Conservation (phyloP, 23 tunicate species). For the Pegea sp. region DNA sequence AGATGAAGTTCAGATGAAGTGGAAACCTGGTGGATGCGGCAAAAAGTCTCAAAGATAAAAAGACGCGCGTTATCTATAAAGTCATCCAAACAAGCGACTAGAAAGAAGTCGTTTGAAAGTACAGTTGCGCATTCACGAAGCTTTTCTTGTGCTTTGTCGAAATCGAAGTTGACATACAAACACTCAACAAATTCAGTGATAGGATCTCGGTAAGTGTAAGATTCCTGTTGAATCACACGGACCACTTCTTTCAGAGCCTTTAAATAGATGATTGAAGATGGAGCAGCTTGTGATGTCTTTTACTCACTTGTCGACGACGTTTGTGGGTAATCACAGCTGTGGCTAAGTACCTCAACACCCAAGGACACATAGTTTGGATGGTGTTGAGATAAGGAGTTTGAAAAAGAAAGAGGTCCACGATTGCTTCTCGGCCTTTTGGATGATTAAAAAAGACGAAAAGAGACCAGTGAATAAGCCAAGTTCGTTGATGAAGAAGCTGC, state of each 20-base stretch:
- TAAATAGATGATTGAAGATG: no score
- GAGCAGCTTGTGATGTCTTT: slow-evolving; percentile 8
- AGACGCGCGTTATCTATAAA: slow-evolving; percentile 93
- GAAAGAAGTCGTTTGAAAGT: slow-evolving; percentile 94
- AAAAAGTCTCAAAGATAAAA: slow-evolving; percentile 96
- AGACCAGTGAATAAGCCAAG: slow-evolving; percentile 99
- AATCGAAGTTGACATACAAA: slow-evolving; percentile 92
- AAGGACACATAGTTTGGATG: slow-evolving; percentile 98
- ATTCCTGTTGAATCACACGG: slow-evolving; percentile 82
- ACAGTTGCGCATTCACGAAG: slow-evolving; percentile 88
- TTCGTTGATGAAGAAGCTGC: slow-evolving; percentile 89
- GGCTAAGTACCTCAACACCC: slow-evolving; percentile 85
- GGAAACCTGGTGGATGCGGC: slow-evolving; percentile 87
- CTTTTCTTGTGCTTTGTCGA: slow-evolving; percentile 91
- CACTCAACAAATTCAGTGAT: slow-evolving; percentile 94
- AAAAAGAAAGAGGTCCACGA: slow-evolving; percentile 85
- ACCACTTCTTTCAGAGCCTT: slow-evolving; percentile 88
- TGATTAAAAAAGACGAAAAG: slow-evolving; percentile 96
- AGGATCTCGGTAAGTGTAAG: slow-evolving; percentile 84
- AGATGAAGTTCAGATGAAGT: background rate
- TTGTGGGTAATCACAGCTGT: slow-evolving; percentile 92
- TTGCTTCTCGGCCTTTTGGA: slow-evolving; percentile 83
- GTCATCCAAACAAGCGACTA: slow-evolving; percentile 77
- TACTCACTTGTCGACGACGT: slow-evolving; percentile 59
- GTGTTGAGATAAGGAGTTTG: slow-evolving; percentile 88